Evolutionary conservation across 2,113 vertebrate genomes (phyloP), one percentile per base, ranked within the genome.

Genomic region (Phaethornis superciliosus): DNA sequence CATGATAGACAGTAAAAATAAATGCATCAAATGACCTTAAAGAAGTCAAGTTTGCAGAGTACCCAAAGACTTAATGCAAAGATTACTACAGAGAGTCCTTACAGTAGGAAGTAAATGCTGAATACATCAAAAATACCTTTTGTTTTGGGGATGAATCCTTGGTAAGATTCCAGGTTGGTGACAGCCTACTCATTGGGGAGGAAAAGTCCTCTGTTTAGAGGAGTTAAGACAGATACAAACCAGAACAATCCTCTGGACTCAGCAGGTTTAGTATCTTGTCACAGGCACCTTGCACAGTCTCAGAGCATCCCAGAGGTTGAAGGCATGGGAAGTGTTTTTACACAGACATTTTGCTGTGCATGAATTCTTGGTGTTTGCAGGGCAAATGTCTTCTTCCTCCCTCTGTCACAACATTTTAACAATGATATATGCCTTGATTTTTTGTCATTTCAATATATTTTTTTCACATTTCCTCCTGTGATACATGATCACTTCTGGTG

Each of bases 311-410:
- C 54, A 35, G 30, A 10, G 59, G 62, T 32, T 37, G 51, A 40
- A 37, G 19, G 6, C 9, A 11, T 1, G 10, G 37, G 19, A 4
- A 30, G 4, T 76, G 40, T 20, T 62, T n/a, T 0, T 42, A 47
- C 46, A 74, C 3, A 0, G 49, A 78, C 58, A 8, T n/a, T 20
- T 46, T n/a, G 11, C 49, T 32, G 49, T 47, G 15, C 27, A 8
- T 26, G 23, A 60, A 19, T 17, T 17, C 32, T 47, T 2, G 1
- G 7, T 19, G 47, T 52, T 51, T 37, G 28, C 54, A 52, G 0
- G 54, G 33, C 7, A 56, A 40, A 27, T 2, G 3, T 6, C 51
- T 87, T 52, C 69, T 74, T 52, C 47, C 32, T 60, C 26, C 54
- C 49, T 60, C 40, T 52, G 51, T 44, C 27, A 64, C 23, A 37